phyloP scores from a whole-genome alignment of 2,113 vertebrate species.

The Tragelaphus buxtoni region DNA sequence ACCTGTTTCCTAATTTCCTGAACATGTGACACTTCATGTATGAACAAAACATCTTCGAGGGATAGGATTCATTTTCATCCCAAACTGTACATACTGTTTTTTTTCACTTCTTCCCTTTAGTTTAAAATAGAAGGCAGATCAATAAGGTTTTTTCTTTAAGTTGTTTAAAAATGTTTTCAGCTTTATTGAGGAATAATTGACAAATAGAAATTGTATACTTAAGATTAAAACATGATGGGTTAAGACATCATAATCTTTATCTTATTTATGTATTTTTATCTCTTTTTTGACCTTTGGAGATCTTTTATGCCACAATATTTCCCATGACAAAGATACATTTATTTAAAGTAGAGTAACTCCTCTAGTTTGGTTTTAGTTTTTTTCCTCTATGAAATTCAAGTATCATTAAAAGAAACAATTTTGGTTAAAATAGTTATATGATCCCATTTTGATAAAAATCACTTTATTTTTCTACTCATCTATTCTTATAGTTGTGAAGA shows the following conservation, averaged over 20 bases:
- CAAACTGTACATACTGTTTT: background rate
- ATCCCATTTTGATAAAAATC: background rate
- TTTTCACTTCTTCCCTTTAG: background rate
- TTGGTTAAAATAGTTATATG: background rate
- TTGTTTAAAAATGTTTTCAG: background rate
- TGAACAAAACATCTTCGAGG: background rate
- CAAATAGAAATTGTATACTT: no score
- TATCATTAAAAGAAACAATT: background rate
- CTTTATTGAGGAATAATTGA: background rate
- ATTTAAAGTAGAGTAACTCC: background rate
- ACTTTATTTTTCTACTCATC: background rate
- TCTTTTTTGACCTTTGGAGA: no score
- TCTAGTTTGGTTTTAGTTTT: background rate
- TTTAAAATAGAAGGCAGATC: constrained; percentile 9
- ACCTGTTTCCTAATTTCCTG: background rate
- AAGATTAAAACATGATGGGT: no score
- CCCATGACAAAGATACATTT: background rate
- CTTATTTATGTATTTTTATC: no score
- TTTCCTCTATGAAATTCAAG: background rate
- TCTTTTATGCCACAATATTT: no score
- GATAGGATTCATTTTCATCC: background rate
- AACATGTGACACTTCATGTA: background rate
- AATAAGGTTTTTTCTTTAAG: background rate
- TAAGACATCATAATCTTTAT: no score
- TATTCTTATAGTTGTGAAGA: background rate